Conservation (phyloP, 1,140 invertebrate genomes). For the Spodoptera litura region DNA sequence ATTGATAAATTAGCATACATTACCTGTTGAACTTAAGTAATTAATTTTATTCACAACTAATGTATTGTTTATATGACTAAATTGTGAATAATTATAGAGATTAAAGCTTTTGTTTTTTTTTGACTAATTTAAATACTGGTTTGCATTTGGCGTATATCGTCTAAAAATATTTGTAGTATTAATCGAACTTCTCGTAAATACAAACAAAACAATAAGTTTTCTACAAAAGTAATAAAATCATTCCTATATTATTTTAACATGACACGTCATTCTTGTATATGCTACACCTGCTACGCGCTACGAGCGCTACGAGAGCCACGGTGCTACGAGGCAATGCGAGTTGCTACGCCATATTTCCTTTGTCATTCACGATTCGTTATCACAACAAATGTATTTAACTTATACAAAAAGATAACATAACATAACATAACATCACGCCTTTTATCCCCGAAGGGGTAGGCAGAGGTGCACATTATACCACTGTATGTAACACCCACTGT, state of each 20-base stretch:
- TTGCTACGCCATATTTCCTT: conserved; percentile 15
- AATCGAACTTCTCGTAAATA: too few relatives aligned
- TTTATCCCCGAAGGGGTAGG: too few relatives aligned
- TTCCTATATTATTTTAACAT: not conserved
- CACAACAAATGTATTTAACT: not conserved
- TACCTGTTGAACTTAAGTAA: conserved; percentile 19
- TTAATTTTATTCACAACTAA: conserved; percentile 8
- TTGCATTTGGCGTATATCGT: too few relatives aligned
- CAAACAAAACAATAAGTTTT: too few relatives aligned
- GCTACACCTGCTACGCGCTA: conserved; percentile 18
- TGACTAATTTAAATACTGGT: not conserved
- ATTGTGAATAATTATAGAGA: not conserved
- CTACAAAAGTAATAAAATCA: not conserved
- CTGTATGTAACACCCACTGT: too few relatives aligned
- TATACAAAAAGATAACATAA: too few relatives aligned
- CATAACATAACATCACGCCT: too few relatives aligned
- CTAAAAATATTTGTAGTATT: too few relatives aligned
- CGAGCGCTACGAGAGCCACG: conserved; percentile 28
- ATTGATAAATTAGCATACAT: conserved; percentile 6
- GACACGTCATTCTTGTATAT: not conserved
- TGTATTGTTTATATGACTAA: not conserved
- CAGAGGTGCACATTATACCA: too few relatives aligned
- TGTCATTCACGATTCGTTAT: conserved; percentile 30
- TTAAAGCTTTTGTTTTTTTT: not conserved
- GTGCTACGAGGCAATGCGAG: not conserved